These are phyloP conservation scores for Cnemophilus loriae DNA, from an alignment of 2,113 vertebrate species.

Conservation along the genomic window DNA sequence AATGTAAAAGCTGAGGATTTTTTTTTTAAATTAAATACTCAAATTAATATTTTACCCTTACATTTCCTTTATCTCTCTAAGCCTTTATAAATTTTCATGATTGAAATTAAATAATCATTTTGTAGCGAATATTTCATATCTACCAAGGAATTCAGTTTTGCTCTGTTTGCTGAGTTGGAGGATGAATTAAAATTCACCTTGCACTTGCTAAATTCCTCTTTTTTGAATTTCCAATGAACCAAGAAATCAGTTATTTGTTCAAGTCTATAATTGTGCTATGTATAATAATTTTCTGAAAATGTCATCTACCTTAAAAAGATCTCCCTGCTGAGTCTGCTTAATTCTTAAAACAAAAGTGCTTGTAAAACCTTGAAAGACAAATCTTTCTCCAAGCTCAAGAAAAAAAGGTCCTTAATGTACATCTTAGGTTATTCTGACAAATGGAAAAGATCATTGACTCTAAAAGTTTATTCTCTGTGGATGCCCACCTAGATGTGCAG, in stretches of 20 bases:
- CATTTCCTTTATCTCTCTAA: background rate
- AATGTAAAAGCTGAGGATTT: background rate
- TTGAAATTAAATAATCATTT: background rate
- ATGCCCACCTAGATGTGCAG: background rate
- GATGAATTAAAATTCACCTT: slow-evolving; percentile 24
- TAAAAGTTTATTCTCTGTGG: background rate
- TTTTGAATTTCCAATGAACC: background rate
- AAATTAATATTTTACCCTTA: background rate
- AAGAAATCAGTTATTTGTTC: slow-evolving; percentile 33
- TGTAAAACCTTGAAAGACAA: background rate
- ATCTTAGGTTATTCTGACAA: background rate
- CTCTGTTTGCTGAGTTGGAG: background rate
- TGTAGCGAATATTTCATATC: background rate
- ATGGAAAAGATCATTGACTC: background rate
- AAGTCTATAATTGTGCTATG: background rate
- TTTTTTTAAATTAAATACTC: background rate
- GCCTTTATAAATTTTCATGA: background rate
- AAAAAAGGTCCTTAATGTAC: background rate
- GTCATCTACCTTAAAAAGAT: background rate
- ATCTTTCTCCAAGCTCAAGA: background rate
- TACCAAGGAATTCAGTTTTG: background rate
- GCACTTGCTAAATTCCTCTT: background rate
- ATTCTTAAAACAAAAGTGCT: background rate
- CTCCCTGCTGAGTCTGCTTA: background rate
- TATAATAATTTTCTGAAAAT: slow-evolving; percentile 5